Conservation (phyloP, 2,797 vertebrate species). For the Darevskia mixta region DNA sequence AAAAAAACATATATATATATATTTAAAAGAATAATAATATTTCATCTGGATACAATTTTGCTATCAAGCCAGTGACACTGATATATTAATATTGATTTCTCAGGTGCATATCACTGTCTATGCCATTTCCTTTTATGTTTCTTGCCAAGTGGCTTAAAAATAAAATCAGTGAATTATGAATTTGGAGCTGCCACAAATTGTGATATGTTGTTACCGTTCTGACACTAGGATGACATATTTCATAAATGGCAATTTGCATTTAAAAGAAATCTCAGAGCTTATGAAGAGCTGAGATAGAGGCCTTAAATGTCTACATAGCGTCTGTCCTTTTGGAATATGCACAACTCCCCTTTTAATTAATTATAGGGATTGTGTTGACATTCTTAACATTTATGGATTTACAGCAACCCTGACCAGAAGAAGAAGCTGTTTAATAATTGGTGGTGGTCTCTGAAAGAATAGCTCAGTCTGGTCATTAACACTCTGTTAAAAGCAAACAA, state of each 20-base stretch:
- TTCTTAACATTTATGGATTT: slow-evolving; percentile 9
- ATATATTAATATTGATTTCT: slow-evolving; percentile 67
- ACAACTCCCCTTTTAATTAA: slow-evolving; percentile 9
- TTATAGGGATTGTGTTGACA: slow-evolving; percentile 11
- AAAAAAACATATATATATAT: not conserved
- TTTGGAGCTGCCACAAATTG: slow-evolving; percentile 43
- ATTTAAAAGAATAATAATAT: slow-evolving; percentile 1
- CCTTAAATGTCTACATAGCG: slow-evolving; percentile 21
- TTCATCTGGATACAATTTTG: slow-evolving; percentile 46
- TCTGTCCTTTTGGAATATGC: slow-evolving; percentile 36
- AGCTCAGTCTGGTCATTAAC: not conserved
- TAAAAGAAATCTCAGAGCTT: slow-evolving; percentile 14
- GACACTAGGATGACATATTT: slow-evolving; percentile 40
- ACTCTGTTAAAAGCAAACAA: not conserved
- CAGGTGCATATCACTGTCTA: slow-evolving; percentile 41
- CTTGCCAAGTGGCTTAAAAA: slow-evolving; percentile 60
- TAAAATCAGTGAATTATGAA: slow-evolving; percentile 59
- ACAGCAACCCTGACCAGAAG: not conserved
- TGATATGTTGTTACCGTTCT: slow-evolving; percentile 43
- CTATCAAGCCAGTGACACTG: slow-evolving; percentile 44
- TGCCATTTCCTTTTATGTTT: slow-evolving; percentile 49
- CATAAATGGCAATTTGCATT: slow-evolving; percentile 42
- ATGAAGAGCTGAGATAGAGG: slow-evolving; percentile 31
- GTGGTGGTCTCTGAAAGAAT: not conserved
- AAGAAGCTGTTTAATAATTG: not conserved